Evolutionary conservation across 2,888 invertebrate genomes (phyloP), one percentile per base, ranked within the genome.

Genomic region (Tetragonula carbonaria): DNA sequence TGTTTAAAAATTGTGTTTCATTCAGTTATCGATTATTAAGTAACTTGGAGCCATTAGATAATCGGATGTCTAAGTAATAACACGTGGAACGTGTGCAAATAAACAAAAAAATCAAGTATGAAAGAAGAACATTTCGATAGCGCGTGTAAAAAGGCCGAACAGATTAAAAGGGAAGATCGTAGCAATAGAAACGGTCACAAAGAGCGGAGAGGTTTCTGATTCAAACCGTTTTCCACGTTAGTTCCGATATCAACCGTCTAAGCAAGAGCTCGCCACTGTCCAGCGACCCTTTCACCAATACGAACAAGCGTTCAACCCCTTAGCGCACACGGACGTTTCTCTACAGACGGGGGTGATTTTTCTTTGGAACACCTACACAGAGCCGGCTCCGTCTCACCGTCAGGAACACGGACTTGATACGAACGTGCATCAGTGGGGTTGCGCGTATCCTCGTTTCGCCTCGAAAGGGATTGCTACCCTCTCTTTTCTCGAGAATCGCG

Each of bases 221-320:
- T 82, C 78, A 74, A 81, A 80, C 84, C 71, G 84, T 88, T 82
- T 84, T 62, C 74, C 74, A 85, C 86, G 86, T 86, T 94, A 94
- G 94, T 94, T 93, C 93, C 84, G 80, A 80, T 86, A 91, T 86
- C 89, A 89, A 84, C 94, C 94, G 85, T 92, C 92, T 93, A 93
- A 94, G 94, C 93, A 92, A 91, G 94, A 94, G 94, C 90, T 94
- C 94, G 94, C 94, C 94, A 94, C 94, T 93, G 94, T 94, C 94
- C 94, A 92, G 94, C 91, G 91, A 93, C 93, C 94, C 93, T 93
- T 94, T 92, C 90, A 88, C 91, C 88, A 90, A 90, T 87, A 93
- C 93, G 86, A 77, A 65, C 85, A 85, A 72, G 74, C 45, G 33
- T 77, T 80, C 90, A 91, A 91, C 92, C 93, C 94, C 94, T 93